Evolutionary conservation across 2,888 invertebrate genomes (phyloP), one percentile per base, ranked within the genome.

Genomic region (Phanerotoma sp.): DNA sequence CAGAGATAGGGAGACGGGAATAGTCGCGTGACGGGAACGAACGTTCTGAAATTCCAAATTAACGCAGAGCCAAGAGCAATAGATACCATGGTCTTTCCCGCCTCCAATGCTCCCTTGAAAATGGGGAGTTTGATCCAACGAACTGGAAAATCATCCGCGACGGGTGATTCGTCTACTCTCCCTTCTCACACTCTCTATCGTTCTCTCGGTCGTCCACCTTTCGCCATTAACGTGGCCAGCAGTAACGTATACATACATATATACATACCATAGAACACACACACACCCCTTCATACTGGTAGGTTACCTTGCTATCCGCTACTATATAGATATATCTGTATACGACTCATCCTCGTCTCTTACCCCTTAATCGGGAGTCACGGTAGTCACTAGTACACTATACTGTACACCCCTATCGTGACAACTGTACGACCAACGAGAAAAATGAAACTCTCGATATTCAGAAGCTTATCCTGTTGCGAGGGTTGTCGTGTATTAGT

Each of bases 81-180:
- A 42, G 49, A 54, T 49, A 42, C 49, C 49, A 44, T 37, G 35
- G 37, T 21, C 32, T 41, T 37, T 49, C 38, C 30, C 47, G 41
- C 49, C 51, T 51, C 33, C 40, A 41, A 28, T 25, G n/a, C 46
- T 44, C 32, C 38, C 16, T 33, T 30, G 33, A 33, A 38, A 52
- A 52, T 21, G 16, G 54, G 49, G 63, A 59, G 51, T 54, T 55
- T 61, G 61, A 62, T 54, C 50, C 69, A 67, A 58, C 67, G 65
- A 63, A 62, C 66, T 68, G 68, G 70, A 70, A 70, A 70, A 70
- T 70, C 65, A 66, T 67, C 62, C 66, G 63, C 64, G 68, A 68
- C 66, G 67, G 67, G 66, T 66, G 66, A 66, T 67, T 63, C 63
- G 58, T 63, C 61, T 61, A 55, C 60, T 58, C 52, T 46, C 51